These are phyloP conservation scores for Pseudorectes ferrugineus DNA, from an alignment of 2,113 vertebrate genomes.

Conservation along the genomic window DNA sequence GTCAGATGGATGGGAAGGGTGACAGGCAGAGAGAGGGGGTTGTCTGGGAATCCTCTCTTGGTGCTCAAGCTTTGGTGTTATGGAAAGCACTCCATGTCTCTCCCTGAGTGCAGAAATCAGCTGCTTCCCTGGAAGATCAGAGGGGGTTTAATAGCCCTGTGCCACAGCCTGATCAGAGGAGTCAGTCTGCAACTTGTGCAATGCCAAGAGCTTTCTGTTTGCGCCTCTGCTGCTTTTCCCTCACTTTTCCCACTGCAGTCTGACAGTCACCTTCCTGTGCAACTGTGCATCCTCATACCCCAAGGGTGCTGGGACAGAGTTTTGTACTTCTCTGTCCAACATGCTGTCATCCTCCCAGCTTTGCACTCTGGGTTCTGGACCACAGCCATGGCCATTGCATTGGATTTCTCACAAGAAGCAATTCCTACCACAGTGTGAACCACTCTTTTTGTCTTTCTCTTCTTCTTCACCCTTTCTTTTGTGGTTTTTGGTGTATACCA, in stretches of 20 bases:
- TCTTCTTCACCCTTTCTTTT: background rate
- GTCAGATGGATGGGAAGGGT: background rate
- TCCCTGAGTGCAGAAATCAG: background rate
- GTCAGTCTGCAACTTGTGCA: background rate
- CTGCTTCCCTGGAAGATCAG: background rate
- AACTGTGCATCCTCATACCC: background rate
- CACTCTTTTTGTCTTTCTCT: background rate
- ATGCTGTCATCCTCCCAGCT: background rate
- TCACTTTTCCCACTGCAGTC: background rate
- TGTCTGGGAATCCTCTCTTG: background rate
- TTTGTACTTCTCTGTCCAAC: background rate
- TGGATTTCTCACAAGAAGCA: background rate
- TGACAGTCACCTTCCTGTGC: background rate
- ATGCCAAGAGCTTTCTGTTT: background rate
- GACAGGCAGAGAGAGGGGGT: background rate
- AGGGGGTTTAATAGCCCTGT: background rate
- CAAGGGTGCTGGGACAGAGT: background rate
- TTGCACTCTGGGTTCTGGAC: background rate
- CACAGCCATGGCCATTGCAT: background rate
- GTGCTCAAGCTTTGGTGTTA: background rate
- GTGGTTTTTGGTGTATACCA: background rate
- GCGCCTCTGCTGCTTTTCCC: background rate
- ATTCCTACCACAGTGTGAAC: background rate
- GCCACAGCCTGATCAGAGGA: background rate
- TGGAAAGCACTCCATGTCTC: background rate